Conservation (phyloP, 2,888 invertebrate species). For the Malthinus flaveolus region DNA sequence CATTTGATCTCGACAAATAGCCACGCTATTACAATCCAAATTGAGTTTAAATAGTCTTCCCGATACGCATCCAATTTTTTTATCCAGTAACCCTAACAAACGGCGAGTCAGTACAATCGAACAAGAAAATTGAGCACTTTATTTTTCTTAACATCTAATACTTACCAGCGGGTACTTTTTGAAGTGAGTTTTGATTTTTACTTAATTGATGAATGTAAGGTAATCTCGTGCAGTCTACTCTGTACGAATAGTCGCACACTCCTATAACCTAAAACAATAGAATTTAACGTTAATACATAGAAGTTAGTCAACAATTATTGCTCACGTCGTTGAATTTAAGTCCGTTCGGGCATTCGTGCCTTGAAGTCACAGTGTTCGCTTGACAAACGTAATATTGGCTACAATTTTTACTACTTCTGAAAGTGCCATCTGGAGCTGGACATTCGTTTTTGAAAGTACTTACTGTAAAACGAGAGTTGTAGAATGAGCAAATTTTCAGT, state of each 20-base stretch:
- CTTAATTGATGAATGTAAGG: slow-evolving; percentile 10
- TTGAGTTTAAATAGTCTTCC: slow-evolving; percentile 49
- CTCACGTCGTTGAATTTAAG: slow-evolving; percentile 48
- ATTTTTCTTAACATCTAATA: too few species aligned
- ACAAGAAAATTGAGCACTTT: neutral
- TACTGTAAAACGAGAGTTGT: neutral
- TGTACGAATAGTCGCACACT: slow-evolving; percentile 66
- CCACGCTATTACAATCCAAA: slow-evolving; percentile 49
- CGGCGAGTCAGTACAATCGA: neutral
- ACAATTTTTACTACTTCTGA: slow-evolving; percentile 64
- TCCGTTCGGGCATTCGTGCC: slow-evolving; percentile 66
- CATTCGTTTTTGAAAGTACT: slow-evolving; percentile 49
- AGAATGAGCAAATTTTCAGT: neutral
- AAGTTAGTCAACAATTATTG: slow-evolving; percentile 24
- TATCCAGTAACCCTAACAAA: slow-evolving; percentile 12
- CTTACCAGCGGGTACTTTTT: slow-evolving; percentile 38
- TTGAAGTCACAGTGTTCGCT: slow-evolving; percentile 50
- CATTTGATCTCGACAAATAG: slow-evolving; percentile 47
- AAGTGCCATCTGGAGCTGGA: slow-evolving; percentile 63
- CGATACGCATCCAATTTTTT: slow-evolving; percentile 37
- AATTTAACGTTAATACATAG: neutral
- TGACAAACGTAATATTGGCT: slow-evolving; percentile 69
- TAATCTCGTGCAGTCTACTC: slow-evolving; percentile 56
- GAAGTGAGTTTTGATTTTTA: slow-evolving; percentile 22
- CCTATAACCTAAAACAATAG: slow-evolving; percentile 59